Conservation (phyloP, 2,888 invertebrate species). For the Polymixis flavicincta region DNA sequence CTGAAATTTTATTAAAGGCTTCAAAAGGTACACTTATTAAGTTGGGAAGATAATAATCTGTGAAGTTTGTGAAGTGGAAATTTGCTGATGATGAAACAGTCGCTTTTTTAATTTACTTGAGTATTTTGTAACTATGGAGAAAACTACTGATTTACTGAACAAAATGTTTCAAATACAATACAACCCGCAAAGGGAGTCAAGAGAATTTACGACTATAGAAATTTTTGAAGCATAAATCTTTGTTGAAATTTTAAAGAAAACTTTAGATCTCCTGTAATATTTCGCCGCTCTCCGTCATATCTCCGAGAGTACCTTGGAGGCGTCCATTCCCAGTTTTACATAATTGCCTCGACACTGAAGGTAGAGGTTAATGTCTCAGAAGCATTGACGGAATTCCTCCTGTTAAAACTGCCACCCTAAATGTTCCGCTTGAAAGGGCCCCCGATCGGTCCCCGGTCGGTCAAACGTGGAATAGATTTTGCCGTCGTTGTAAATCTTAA, state of each 20-base stretch:
- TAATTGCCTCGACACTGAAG: conserved; percentile 69
- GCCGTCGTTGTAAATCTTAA: conserved; percentile 56
- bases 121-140: background rate
- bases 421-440: conserved; percentile 32
- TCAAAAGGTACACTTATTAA: conserved; percentile 16
- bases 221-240: conserved; percentile 35
- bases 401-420: conserved; percentile 55
- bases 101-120: conserved; percentile 14
- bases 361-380: conserved; percentile 72
- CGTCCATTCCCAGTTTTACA: conserved; percentile 70
- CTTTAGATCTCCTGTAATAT: conserved; percentile 47
- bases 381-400: conserved; percentile 69
- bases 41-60: conserved; percentile 24
- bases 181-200: background rate
- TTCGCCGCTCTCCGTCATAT: conserved; percentile 33
- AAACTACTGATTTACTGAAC: conserved; percentile 2
- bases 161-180: conserved; percentile 29
- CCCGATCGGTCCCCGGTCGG: conserved; percentile 58
- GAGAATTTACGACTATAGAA: conserved; percentile 30
- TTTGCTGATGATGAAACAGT: conserved; percentile 21
- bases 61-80: conserved; percentile 8
- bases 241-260: conserved; percentile 20
- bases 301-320: conserved; percentile 41
- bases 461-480: conserved; percentile 60
- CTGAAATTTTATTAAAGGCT: conserved; percentile 37